phyloP scores from a whole-genome alignment of 1,140 invertebrate species.

The Muscidifurax raptorellus region DNA sequence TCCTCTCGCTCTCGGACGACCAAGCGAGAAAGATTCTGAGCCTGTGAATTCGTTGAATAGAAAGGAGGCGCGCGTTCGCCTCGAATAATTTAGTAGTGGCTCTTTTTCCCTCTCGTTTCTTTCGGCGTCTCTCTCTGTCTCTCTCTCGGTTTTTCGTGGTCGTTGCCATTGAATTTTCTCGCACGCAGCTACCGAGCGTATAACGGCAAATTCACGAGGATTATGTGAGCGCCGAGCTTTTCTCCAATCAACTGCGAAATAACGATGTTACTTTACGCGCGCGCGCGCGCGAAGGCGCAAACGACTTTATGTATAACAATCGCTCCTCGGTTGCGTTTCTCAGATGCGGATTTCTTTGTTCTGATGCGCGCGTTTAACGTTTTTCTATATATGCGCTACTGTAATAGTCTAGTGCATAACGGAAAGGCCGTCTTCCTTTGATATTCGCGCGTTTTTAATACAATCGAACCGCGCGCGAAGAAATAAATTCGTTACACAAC shows the following conservation, averaged over 20 bases:
- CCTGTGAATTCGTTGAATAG: conserved; percentile 33
- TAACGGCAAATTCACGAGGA: conserved; percentile 3
- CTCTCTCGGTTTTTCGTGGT: neutral
- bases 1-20: neutral
- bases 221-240: conserved; percentile 7
- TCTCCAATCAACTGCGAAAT: conserved; percentile 44
- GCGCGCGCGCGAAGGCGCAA: neutral
- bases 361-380: too few relatives aligned
- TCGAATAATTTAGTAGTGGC: conserved; percentile 42
- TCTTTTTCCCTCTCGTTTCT: neutral
- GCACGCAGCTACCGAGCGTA: neutral
- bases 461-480: too few relatives aligned
- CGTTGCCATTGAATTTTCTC: neutral
- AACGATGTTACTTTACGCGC: conserved; percentile 2
- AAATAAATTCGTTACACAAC: too few relatives aligned
- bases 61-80: conserved; percentile 21
- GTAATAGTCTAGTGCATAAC: too few relatives aligned
- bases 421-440: too few relatives aligned
- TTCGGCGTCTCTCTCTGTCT: neutral
- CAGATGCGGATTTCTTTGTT: too few relatives aligned
- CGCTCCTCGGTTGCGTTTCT: too few relatives aligned
- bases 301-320: neutral
- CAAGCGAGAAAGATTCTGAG: neutral
- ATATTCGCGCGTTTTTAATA: too few relatives aligned
- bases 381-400: too few relatives aligned